These are phyloP conservation scores for Aleadryas rufinucha DNA, from an alignment of 2,113 vertebrate species.

Conservation along the genomic window DNA sequence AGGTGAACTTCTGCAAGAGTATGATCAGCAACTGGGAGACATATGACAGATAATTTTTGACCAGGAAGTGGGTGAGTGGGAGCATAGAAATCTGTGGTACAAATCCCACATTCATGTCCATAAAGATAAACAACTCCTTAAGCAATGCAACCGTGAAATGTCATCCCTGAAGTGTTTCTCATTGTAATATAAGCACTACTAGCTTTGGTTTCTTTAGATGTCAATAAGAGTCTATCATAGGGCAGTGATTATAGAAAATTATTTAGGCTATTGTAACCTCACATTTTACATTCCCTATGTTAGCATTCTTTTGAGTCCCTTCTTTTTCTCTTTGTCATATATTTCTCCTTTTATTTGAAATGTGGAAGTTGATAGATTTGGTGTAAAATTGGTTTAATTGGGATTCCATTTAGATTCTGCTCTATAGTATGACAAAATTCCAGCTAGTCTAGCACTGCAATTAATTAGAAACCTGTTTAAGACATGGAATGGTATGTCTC, in stretches of 20 bases:
- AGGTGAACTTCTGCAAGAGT: background rate
- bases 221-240: background rate
- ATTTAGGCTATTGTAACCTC: background rate
- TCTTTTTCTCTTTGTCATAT: background rate
- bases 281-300: background rate
- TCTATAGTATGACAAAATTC: background rate
- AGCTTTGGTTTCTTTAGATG: background rate
- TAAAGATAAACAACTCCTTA: background rate
- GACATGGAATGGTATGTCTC: background rate
- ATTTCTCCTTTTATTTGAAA: background rate
- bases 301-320: background rate
- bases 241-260: background rate
- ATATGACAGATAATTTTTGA: background rate
- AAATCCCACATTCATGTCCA: background rate
- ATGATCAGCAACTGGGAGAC: background rate
- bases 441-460: background rate
- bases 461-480: conserved; percentile 33
- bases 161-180: background rate
- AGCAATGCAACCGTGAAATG: background rate
- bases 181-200: background rate
- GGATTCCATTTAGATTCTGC: conserved; percentile 4
- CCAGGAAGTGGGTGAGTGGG: background rate
- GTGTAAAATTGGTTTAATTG: conserved; percentile 1
- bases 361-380: background rate
- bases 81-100: background rate